Evolutionary conservation across 2,113 vertebrate genomes (phyloP).

Genomic region (Pogonocichla stellata): DNA sequence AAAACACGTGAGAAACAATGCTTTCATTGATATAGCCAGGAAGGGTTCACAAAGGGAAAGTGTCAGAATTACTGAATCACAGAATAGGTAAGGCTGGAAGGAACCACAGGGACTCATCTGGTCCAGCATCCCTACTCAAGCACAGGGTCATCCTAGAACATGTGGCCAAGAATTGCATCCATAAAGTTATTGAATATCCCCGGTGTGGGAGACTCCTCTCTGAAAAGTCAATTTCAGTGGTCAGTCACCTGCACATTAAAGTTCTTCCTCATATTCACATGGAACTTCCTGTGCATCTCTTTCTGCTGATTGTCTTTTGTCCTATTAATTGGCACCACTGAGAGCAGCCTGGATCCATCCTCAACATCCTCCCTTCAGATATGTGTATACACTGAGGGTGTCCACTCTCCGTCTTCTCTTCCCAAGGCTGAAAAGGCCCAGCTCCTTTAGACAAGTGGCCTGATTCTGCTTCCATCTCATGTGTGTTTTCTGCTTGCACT

Average conservation of each 20-base stretch:
- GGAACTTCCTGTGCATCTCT: not conserved
- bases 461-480: not conserved
- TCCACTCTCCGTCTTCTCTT: not conserved
- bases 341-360: not conserved
- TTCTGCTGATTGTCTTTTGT: not conserved
- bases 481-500: not conserved
- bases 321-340: not conserved
- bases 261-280: not conserved
- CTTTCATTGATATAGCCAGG: not conserved
- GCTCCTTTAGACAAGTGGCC: not conserved
- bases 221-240: not conserved
- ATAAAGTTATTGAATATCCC: not conserved
- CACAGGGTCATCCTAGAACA: not conserved
- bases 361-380: not conserved
- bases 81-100: not conserved
- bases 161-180: not conserved
- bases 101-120: not conserved
- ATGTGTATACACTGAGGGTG: not conserved
- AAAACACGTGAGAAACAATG: not conserved
- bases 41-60: not conserved
- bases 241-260: too few relatives aligned
- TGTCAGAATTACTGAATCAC: not conserved
- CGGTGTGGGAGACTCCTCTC: not conserved
- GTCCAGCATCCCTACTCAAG: not conserved
- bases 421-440: not conserved